A percentile compares a stretch with the other conserved stretches of the same genome.
Conservation (phyloP, 2,113 vertebrate species). For the Larimichthys polyactis region DNA sequence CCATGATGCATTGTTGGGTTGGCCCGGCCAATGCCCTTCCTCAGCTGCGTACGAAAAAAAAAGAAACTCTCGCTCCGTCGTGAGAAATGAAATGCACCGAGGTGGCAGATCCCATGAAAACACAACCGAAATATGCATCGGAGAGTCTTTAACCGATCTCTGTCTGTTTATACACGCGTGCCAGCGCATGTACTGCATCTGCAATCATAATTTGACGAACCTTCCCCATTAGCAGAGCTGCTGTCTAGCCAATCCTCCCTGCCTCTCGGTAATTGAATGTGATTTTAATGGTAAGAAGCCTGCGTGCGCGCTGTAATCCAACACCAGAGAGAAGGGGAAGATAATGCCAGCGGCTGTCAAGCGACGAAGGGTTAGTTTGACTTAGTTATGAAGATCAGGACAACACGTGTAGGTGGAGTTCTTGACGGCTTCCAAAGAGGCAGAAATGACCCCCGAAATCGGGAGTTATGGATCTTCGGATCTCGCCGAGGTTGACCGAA, state of each 20-base stretch:
- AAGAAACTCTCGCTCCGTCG: not conserved
- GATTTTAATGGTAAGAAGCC: constrained; percentile 79
- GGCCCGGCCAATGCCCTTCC: constrained; percentile 23
- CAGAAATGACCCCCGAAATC: not conserved
- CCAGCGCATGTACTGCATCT: constrained; percentile 56
- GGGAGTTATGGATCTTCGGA: not conserved
- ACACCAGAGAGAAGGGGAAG: constrained; percentile 57
- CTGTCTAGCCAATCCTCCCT: constrained; percentile 61
- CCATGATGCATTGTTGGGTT: constrained; percentile 37
- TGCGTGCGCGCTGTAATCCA: constrained; percentile 71
- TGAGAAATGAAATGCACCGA: constrained; percentile 46
- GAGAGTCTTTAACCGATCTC: constrained; percentile 31
- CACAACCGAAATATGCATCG: constrained; percentile 52
- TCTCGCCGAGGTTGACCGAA: not conserved
- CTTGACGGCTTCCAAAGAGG: not conserved
- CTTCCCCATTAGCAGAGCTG: constrained; percentile 68
- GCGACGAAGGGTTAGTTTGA: constrained; percentile 20
- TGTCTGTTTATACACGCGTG: constrained; percentile 48
- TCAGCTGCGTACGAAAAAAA: not conserved
- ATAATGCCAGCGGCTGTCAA: constrained; percentile 56
- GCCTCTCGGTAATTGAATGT: constrained; percentile 78
- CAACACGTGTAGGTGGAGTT: not conserved
- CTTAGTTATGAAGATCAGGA: constrained; percentile 10
- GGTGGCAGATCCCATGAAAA: constrained; percentile 65
- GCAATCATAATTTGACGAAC: constrained; percentile 69